Evolutionary conservation across 2,113 vertebrate genomes (phyloP).

Genomic region (Scatophagus argus): DNA sequence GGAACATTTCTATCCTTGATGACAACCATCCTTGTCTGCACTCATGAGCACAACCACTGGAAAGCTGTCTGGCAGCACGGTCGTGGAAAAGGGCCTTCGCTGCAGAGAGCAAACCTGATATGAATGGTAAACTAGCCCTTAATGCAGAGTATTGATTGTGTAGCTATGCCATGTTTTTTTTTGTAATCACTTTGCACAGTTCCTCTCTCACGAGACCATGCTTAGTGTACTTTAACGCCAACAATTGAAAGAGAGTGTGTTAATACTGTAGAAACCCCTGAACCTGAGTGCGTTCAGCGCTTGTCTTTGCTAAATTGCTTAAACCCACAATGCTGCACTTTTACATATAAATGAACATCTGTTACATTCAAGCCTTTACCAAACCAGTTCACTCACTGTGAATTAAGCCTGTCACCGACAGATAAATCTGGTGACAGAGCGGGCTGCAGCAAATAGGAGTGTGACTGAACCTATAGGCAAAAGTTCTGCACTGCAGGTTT

Average conservation of each 20-base stretch:
- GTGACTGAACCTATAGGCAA: too few species aligned
- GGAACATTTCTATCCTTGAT: slow-evolving; percentile 19
- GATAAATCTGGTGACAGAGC: too few species aligned
- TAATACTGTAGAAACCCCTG: neutral
- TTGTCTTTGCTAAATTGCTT: neutral
- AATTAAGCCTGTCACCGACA: too few species aligned
- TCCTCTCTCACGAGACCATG: slow-evolving; percentile 21
- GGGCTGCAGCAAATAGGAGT: too few species aligned
- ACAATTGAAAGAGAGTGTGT: neutral
- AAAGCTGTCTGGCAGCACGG: slow-evolving; percentile 24
- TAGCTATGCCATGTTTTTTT: slow-evolving; percentile 40
- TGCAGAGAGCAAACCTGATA: slow-evolving; percentile 45
- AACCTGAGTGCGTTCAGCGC: neutral
- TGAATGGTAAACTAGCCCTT: slow-evolving; percentile 43
- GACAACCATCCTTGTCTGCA: neutral
- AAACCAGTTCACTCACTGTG: too few species aligned
- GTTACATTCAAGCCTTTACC: too few species aligned
- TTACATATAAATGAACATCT: too few species aligned
- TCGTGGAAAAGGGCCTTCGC: slow-evolving; percentile 16
- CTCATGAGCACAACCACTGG: slow-evolving; percentile 22
- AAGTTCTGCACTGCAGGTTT: too few species aligned
- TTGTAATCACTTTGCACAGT: slow-evolving; percentile 11
- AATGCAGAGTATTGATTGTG: slow-evolving; percentile 40
- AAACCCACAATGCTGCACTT: too few species aligned
- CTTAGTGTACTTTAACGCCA: slow-evolving; percentile 16